Evolutionary conservation across 2,113 vertebrate genomes (phyloP).

Genomic region (Suncus etruscus): DNA sequence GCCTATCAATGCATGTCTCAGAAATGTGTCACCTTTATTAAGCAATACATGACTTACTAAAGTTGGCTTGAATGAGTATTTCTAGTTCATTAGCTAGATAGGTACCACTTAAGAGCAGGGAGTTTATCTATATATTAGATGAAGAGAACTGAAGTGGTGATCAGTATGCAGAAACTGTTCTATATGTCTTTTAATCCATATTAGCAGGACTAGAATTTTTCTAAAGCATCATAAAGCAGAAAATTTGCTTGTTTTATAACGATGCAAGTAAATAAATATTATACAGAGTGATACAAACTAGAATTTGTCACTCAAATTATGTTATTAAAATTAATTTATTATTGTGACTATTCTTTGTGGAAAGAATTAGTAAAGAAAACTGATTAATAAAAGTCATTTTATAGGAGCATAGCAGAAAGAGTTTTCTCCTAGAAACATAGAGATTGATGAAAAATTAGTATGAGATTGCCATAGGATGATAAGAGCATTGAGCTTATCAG

Average conservation of each 20-base stretch:
- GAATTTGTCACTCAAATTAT: neutral
- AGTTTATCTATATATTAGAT: neutral
- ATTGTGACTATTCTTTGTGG: neutral
- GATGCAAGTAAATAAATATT: neutral
- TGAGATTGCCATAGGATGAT: neutral
- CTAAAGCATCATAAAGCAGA: neutral
- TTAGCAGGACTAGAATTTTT: constrained; percentile 5
- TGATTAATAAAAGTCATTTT: neutral
- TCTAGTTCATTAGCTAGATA: neutral
- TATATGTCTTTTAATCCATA: neutral
- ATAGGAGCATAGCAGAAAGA: neutral
- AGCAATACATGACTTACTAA: neutral
- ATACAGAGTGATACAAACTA: neutral
- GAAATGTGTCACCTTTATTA: neutral
- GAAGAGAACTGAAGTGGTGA: neutral
- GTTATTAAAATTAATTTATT: constrained; percentile 25
- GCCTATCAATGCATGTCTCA: neutral
- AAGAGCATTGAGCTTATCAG: constrained; percentile 26
- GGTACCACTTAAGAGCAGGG: neutral
- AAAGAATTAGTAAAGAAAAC: constrained; percentile 31
- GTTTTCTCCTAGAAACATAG: neutral
- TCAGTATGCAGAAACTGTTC: neutral
- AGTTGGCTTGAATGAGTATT: neutral
- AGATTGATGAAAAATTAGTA: constrained; percentile 18
- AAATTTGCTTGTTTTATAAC: neutral